These are phyloP conservation scores for Delichon dasypus DNA, from an alignment of 2,797 vertebrate genomes.

Conservation along the genomic window DNA sequence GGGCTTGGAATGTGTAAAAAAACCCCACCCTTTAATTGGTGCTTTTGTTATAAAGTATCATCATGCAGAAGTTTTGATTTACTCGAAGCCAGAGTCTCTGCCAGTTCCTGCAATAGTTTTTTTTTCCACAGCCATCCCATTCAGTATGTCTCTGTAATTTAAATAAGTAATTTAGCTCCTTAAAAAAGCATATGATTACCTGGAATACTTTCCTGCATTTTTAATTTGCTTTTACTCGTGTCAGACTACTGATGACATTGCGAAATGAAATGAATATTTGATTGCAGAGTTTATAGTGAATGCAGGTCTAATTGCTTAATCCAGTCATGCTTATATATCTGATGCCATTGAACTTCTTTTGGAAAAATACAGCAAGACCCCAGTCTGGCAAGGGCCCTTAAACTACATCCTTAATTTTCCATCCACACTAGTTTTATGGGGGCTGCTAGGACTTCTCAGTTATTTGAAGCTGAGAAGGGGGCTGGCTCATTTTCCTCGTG, in stretches of 20 bases:
- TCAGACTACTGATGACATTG: slow-evolving; percentile 21
- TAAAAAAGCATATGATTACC: neutral
- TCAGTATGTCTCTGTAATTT: neutral
- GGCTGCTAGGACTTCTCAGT: neutral
- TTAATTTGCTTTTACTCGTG: slow-evolving; percentile 19
- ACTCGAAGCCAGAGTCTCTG: neutral
- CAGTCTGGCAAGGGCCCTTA: neutral
- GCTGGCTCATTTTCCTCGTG: neutral
- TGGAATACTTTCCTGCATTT: slow-evolving; percentile 29
- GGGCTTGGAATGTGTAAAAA: neutral
- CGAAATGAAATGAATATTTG: slow-evolving; percentile 37
- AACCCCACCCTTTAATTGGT: neutral
- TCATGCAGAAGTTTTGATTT: neutral
- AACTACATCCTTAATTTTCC: neutral
- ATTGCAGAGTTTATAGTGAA: slow-evolving; percentile 33
- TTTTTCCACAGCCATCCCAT: neutral
- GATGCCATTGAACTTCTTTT: neutral
- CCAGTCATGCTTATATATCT: neutral
- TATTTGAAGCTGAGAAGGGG: neutral
- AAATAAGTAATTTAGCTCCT: neutral
- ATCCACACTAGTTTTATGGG: neutral
- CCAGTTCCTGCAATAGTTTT: neutral
- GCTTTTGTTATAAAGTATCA: neutral
- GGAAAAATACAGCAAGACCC: neutral
- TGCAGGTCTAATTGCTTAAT: slow-evolving; percentile 19